Evolutionary conservation across 2,797 vertebrate species (phyloP), one percentile per base, ranked within the genome.

Genomic region (Urocyon cinereoargenteus): DNA sequence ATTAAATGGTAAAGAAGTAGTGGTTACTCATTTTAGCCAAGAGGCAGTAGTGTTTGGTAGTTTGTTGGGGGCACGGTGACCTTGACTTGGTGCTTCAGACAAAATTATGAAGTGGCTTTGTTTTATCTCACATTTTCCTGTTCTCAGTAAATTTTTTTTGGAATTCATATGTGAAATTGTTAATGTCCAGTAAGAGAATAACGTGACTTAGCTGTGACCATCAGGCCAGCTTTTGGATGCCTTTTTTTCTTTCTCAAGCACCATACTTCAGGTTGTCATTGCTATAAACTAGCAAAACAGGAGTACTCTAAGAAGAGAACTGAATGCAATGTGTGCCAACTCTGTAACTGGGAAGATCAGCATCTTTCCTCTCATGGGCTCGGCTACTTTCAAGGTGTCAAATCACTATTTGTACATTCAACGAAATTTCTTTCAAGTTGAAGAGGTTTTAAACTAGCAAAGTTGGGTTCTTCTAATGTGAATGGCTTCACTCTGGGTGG

Each of bases 391-490:
- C 36, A 86, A 73, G 59, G 28, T 64, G 34, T 94, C 21, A 86
- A 92, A 82, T 94, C 31, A 26, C 11, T 93, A 66, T 55, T 91
- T 97, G 94, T 92, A 61, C 22, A 70, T 72, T 90, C n/a, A 61
- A 77, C 92, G 57, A 79, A 59, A 53, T 92, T 59, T 26, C 51
- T 83, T 86, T 0, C 57, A 64, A 45, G 28, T 84, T 93, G 68
- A 81, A 91, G 57, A 53, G 19, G 24, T 75, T 91, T 92, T 92
- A 87, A 95, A 94, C 14, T 77, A 86, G 75, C 79, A 87, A 95
- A 83, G 36, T 40, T 89, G 86, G 84, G 86, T 96, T 94, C 31
- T 91, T 96, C 45, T 81, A 79, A 84, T 13, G 66, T 3, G n/a
- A 94, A 78, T 91, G 34, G 40, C 84, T 53, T 51, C 91, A 75